Evolutionary conservation across 2,113 vertebrate species (phyloP).

Genomic region (Brienomyrus longianalis): DNA sequence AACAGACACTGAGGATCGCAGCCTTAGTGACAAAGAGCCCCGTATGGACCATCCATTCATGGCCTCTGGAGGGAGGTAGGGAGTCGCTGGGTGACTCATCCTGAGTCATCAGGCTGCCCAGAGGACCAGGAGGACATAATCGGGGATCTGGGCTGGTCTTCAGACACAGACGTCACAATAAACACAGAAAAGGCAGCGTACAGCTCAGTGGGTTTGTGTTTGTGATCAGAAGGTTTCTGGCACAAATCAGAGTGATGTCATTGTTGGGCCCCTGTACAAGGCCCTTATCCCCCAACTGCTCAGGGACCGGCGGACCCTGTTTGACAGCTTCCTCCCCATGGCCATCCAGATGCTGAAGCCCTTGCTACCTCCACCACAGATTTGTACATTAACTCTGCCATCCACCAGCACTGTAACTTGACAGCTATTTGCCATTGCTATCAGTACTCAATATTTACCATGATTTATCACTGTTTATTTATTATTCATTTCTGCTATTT

Average conservation of each 20-base stretch:
- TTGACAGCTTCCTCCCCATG: neutral
- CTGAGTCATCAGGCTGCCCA: neutral
- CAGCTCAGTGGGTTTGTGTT: neutral
- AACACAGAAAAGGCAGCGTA: neutral
- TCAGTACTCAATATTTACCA: neutral
- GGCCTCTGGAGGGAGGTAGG: neutral
- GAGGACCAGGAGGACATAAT: neutral
- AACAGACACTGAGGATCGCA: neutral
- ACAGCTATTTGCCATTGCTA: neutral
- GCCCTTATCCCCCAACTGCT: neutral
- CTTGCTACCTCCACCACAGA: neutral
- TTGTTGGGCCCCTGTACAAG: neutral
- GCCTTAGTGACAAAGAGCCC: neutral
- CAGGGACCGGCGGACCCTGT: neutral
- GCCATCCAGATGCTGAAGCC: neutral
- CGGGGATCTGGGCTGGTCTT: neutral
- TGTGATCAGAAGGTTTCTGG: neutral
- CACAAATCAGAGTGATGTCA: neutral
- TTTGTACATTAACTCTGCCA: neutral
- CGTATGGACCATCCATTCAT: neutral
- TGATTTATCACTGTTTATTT: neutral
- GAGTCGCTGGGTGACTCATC: neutral
- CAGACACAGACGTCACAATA: neutral
- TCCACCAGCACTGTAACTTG: too few species aligned
- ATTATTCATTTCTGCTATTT: neutral